Percentiles rank a stretch among this genome's conserved stretches.
phyloP scores from a whole-genome alignment of 1,140 invertebrate species.

The Panagrolaimus sp. region DNA sequence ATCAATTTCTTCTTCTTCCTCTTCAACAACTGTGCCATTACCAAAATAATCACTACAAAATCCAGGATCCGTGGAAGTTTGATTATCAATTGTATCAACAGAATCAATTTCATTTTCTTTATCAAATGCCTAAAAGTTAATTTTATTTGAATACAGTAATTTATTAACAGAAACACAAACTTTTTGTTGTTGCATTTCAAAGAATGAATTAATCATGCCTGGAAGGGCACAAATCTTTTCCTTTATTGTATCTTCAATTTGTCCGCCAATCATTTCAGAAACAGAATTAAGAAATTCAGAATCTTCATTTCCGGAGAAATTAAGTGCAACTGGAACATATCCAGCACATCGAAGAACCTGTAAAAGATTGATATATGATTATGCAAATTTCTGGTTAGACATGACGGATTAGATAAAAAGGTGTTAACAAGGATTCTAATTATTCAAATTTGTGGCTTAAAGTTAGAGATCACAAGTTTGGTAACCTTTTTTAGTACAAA shows the following conservation, averaged over 20 bases:
- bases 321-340: neutral
- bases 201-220: neutral
- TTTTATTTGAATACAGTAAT: no score
- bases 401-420: no score
- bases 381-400: no score
- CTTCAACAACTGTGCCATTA: neutral
- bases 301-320: neutral
- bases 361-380: neutral
- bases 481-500: no score
- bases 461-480: no score
- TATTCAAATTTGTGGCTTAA: no score
- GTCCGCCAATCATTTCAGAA: neutral
- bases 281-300: neutral
- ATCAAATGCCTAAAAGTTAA: neutral
- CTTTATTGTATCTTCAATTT: neutral
- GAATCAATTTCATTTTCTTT: neutral
- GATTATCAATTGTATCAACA: neutral
- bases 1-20: neutral
- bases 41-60: constrained; percentile 21
- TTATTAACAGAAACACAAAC: no score
- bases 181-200: constrained; percentile 4
- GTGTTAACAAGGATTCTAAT: no score
- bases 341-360: neutral
- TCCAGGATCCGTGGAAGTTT: constrained; percentile 17
- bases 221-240: constrained; percentile 8